Percentiles rank a stretch among this genome's conserved stretches.
These are phyloP conservation scores for Rhabdophis nuchalis DNA, from an alignment of 2,797 vertebrate genomes.

Conservation along the genomic window DNA sequence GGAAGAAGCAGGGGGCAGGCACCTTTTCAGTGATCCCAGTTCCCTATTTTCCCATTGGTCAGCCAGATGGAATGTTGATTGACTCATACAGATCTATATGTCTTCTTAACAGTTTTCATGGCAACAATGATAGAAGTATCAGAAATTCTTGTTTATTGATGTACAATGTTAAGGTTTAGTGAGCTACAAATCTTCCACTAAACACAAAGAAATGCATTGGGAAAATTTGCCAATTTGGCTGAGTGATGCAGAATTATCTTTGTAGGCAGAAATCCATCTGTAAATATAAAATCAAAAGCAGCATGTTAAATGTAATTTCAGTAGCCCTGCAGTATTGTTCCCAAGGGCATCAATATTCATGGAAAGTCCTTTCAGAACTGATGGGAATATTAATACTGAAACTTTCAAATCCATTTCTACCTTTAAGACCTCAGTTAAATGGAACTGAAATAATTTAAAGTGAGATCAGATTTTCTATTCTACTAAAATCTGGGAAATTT, in stretches of 20 bases:
- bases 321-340: neutral
- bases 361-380: conserved; percentile 23
- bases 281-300: neutral
- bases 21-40: neutral
- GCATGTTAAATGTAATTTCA: neutral
- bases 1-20: neutral
- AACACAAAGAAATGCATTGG: neutral
- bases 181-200: neutral
- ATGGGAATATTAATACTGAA: conserved; percentile 32
- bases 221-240: neutral
- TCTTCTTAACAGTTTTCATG: neutral
- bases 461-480: conserved; percentile 11
- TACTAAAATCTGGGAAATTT: neutral
- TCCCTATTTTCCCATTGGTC: neutral
- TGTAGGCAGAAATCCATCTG: neutral
- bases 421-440: conserved; percentile 3
- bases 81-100: neutral
- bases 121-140: neutral
- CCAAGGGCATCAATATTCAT: neutral
- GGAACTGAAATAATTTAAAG: neutral
- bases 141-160: neutral
- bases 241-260: neutral
- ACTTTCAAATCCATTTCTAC: neutral
- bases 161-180: neutral
- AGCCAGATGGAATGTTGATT: neutral